Conservation (phyloP, 2,797 vertebrate genomes). For the Tragopan temminckii region DNA sequence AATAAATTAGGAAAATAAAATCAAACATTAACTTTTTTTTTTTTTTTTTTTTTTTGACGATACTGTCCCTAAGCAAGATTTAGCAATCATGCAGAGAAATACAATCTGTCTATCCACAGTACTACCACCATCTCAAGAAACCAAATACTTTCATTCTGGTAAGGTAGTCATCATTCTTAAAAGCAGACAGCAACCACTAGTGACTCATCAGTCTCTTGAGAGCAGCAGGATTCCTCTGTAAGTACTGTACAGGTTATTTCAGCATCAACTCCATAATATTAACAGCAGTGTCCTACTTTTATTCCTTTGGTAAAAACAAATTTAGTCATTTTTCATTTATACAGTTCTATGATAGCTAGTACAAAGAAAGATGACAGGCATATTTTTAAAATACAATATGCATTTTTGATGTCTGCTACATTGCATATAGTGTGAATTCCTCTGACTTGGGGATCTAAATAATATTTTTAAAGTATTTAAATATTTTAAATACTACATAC, state of each 20-base stretch:
- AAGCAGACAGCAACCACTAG: not conserved
- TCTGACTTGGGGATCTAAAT: not conserved
- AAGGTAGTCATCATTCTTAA: not conserved
- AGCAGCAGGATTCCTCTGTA: not conserved
- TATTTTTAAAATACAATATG: not conserved
- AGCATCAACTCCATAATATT: not conserved
- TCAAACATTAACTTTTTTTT: not conserved
- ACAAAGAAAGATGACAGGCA: not conserved
- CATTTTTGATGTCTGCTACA: not conserved
- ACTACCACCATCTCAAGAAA: not conserved
- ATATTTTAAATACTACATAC: not conserved
- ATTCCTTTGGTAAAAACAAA: not conserved
- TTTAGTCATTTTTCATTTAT: not conserved
- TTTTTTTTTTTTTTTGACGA: not conserved
- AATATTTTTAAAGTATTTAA: not conserved
- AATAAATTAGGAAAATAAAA: not conserved
- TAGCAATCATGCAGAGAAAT: not conserved
- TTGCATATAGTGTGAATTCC: not conserved
- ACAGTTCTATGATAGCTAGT: not conserved
- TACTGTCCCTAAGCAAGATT: not conserved
- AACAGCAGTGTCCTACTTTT: not conserved
- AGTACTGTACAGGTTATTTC: not conserved
- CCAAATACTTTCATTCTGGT: not conserved
- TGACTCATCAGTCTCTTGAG: not conserved
- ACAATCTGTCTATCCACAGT: not conserved